Evolutionary conservation across 1,140 invertebrate genomes (phyloP).

Genomic region (Drosophila triauraria): DNA sequence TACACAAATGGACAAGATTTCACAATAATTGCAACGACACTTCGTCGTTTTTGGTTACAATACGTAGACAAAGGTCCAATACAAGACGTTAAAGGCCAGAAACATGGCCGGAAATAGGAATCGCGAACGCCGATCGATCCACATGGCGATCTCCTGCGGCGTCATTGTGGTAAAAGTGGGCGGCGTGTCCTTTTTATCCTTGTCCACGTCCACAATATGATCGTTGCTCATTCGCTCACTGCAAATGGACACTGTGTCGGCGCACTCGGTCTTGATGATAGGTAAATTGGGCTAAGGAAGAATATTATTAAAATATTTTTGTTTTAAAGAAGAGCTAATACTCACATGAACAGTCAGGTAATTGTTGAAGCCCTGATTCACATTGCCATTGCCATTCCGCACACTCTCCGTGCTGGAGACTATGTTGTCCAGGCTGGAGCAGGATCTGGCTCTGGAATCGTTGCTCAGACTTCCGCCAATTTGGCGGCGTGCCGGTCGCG

Average conservation of each 20-base stretch:
- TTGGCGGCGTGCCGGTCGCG: conserved; percentile 90
- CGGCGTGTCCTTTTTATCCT: conserved; percentile 67
- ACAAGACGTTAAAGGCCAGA: conserved; percentile 92
- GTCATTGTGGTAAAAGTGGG: conserved; percentile 90
- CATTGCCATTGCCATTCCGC: conserved; percentile 72
- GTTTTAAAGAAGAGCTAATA: not conserved
- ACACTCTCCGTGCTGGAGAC: conserved; percentile 82
- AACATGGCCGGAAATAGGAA: conserved; percentile 92
- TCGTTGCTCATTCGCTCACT: conserved; percentile 65
- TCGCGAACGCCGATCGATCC: conserved; percentile 92
- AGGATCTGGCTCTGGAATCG: conserved; percentile 87
- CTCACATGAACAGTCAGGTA: conserved; percentile 88
- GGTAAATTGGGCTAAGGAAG: conserved; percentile 64
- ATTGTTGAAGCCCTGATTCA: conserved; percentile 86
- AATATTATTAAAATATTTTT: not conserved
- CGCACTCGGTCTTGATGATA: conserved; percentile 79
- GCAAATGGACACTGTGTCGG: conserved; percentile 68
- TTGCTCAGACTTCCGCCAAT: conserved; percentile 86
- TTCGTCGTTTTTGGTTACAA: conserved; percentile 45
- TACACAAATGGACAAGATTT: conserved; percentile 64
- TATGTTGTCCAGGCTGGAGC: conserved; percentile 88
- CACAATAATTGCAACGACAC: conserved; percentile 50
- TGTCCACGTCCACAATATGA: conserved; percentile 76
- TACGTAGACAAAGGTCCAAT: conserved; percentile 91
- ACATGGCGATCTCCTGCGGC: conserved; percentile 93